Evolutionary conservation across 2,113 vertebrate species (phyloP).

Genomic region (Hyla sarda): DNA sequence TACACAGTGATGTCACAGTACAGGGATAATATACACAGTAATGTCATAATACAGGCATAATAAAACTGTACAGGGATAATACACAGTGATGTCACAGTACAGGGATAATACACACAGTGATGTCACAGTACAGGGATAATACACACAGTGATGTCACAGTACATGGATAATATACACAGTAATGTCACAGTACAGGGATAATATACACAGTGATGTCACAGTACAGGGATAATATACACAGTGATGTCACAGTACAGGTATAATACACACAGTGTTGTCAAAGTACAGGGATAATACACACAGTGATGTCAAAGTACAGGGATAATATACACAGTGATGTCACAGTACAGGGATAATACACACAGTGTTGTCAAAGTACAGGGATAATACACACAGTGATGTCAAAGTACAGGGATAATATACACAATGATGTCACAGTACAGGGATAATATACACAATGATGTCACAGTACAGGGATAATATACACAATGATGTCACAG

Average conservation of each 20-base stretch:
- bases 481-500: conserved; percentile 17
- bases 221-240: background rate
- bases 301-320: background rate
- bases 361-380: background rate
- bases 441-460: conserved; percentile 1
- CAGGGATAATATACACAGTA: background rate
- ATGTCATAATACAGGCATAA: background rate
- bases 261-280: background rate
- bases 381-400: background rate
- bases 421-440: conserved; percentile 1
- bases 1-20: conserved; percentile 20
- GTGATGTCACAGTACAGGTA: background rate
- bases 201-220: conserved; percentile 11
- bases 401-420: background rate
- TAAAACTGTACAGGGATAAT: background rate
- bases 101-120: conserved; percentile 9
- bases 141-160: background rate
- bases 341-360: conserved; percentile 7
- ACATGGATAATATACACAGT: background rate
- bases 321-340: conserved; percentile 13
- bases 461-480: conserved; percentile 7
- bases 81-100: conserved; percentile 20
- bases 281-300: background rate
- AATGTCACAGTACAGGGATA: background rate
- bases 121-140: background rate